Conservation (phyloP, 2,888 invertebrate genomes). For the Sesia bembeciformis region DNA sequence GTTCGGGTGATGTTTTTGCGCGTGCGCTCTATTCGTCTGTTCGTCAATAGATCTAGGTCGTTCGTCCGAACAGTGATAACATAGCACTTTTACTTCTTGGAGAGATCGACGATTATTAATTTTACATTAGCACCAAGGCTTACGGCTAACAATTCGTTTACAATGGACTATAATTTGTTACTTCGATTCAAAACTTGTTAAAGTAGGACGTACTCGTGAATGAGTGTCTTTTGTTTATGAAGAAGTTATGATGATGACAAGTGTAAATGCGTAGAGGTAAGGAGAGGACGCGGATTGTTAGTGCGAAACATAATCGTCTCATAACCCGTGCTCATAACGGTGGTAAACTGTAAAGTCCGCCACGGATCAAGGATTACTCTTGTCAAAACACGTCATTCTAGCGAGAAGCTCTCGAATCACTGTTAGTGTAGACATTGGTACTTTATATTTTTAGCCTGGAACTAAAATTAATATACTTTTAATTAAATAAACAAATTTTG, state of each 20-base stretch:
- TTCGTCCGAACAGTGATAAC: slow-evolving; percentile 37
- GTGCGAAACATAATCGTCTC: slow-evolving; percentile 61
- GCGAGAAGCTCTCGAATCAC: slow-evolving; percentile 63
- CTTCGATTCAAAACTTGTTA: not conserved
- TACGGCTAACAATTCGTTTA: too few relatives aligned
- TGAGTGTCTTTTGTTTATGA: slow-evolving; percentile 8
- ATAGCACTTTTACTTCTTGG: slow-evolving; percentile 58
- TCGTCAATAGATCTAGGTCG: slow-evolving; percentile 57
- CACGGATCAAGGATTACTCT: slow-evolving; percentile 64
- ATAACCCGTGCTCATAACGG: slow-evolving; percentile 39
- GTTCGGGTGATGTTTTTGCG: slow-evolving; percentile 46
- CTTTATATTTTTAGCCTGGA: too few relatives aligned
- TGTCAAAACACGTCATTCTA: slow-evolving; percentile 68
- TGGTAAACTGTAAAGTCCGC: slow-evolving; percentile 69
- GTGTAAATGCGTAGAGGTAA: slow-evolving; percentile 14
- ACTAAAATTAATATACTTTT: too few relatives aligned
- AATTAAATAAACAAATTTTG: too few relatives aligned
- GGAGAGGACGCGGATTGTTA: slow-evolving; percentile 31
- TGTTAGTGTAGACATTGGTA: slow-evolving; percentile 13
- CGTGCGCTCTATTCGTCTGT: slow-evolving; percentile 20
- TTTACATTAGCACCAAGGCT: slow-evolving; percentile 25
- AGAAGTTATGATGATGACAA: slow-evolving; percentile 24
- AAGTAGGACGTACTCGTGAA: not conserved
- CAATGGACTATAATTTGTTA: not conserved
- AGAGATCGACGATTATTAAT: slow-evolving; percentile 44